Base-by-base conservation (phyloP, 2,113 vertebrate genomes). In the Rhegmatorhina hoffmannsi region DNA sequence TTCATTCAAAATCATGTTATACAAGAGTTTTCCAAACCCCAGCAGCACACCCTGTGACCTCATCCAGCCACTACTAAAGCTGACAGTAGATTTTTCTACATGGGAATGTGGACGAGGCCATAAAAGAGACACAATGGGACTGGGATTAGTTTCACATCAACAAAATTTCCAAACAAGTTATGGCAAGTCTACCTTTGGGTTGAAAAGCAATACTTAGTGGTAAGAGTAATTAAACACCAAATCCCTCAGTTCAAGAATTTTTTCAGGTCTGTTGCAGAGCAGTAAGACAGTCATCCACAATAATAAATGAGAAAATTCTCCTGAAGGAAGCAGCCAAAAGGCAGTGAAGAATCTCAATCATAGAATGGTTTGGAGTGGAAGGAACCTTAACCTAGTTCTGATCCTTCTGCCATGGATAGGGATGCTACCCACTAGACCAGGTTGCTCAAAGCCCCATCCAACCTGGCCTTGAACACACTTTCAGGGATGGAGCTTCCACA, bases 41-140 rank as follows among this genome's bases (percentile, higher is more conserved):
- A 85, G 67, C 58, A 89, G 53, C 25, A 82, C 25, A 73, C 14
- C 26, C 50, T 66, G 46, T 44, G 47, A 74, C 73, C 44, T 40
- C 38, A 76, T n/a, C 28, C 73, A 82, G 47, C 9, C 62, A 31
- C 17, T 78, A 9, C 43, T 24, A 34, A 82, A 72, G 33, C 10
- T 28, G 25, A 88, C 5, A 21, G 3, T 24, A 31, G 43, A 28
- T 31, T 84, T 60, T 92, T 67, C 47, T 67, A 28, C 21, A 55
- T 28, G 0, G 0, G 5, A 50, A 3, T 70, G 29, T 3, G 2
- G 33, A 49, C 40, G 11, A 85, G 8, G 17, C 46, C 60, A 46
- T 34, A 2, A 8, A 60, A 64, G 5, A 62, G 26, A 26, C 11
- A 13, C 10, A 73, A 56, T 3, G 53, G 36, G 36, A 58, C 50